Percentiles rank a stretch among this genome's conserved stretches.
These are phyloP conservation scores for Papilio protenor DNA, from an alignment of 2,888 invertebrate species.

Conservation along the genomic window DNA sequence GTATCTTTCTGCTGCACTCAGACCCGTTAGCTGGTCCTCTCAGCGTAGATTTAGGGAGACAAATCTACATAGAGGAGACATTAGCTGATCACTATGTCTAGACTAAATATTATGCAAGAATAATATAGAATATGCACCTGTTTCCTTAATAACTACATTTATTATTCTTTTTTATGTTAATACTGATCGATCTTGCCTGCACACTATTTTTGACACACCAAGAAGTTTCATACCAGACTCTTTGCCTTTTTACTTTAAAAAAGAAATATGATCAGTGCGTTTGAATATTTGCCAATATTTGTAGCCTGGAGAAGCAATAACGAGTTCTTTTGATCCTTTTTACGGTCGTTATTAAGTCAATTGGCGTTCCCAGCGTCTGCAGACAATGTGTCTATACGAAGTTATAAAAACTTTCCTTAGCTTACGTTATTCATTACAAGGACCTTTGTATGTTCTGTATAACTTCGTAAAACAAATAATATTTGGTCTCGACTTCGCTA, in stretches of 20 bases:
- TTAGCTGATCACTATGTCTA: neutral
- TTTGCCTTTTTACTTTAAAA: neutral
- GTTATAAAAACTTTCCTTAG: conserved; percentile 20
- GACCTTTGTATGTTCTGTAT: conserved; percentile 4
- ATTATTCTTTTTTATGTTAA: neutral
- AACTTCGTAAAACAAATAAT: neutral
- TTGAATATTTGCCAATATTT: conserved; percentile 14
- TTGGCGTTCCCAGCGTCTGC: conserved; percentile 21
- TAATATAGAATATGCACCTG: neutral
- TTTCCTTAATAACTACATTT: neutral
- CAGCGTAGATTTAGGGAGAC: too few relatives aligned
- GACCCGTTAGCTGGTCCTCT: neutral
- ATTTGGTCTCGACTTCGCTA: neutral
- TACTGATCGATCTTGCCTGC: neutral
- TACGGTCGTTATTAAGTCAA: conserved; percentile 23
- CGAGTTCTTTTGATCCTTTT: conserved; percentile 5
- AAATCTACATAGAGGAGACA: too few relatives aligned
- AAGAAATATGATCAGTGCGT: neutral
- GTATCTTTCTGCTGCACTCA: neutral
- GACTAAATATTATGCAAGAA: neutral
- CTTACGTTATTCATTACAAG: conserved; percentile 19
- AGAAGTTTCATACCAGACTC: neutral
- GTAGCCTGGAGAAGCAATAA: neutral
- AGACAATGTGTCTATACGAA: conserved; percentile 35
- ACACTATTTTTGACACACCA: neutral